These are phyloP conservation scores for Toxostoma redivivum DNA, from an alignment of 2,113 vertebrate genomes.

Conservation along the genomic window DNA sequence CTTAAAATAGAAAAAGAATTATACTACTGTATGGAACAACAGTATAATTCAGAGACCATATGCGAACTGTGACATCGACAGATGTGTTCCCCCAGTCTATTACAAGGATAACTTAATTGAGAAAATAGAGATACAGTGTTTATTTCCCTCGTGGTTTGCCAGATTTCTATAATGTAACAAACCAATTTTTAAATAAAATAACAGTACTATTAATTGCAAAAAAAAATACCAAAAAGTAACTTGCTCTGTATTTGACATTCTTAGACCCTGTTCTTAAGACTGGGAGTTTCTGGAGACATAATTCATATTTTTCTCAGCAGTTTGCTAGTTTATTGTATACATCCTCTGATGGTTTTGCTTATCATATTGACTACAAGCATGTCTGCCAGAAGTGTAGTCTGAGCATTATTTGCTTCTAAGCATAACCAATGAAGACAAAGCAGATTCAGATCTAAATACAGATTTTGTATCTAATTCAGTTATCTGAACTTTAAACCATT, in stretches of 20 bases:
- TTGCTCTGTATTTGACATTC: not conserved
- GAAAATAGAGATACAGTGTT: slow-evolving; percentile 11
- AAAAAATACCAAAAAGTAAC: not conserved
- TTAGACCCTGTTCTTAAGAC: not conserved
- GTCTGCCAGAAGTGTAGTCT: not conserved
- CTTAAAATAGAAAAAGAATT: slow-evolving; percentile 21
- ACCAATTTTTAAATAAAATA: not conserved
- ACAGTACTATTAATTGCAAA: not conserved
- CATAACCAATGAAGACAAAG: not conserved
- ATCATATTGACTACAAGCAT: not conserved
- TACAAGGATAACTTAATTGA: slow-evolving; percentile 32
- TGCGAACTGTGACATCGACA: slow-evolving; percentile 53
- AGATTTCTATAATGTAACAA: not conserved
- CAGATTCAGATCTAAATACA: not conserved
- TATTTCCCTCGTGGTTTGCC: not conserved
- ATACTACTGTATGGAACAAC: slow-evolving; percentile 4
- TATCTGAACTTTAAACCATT: not conserved
- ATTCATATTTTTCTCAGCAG: not conserved
- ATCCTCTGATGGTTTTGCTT: not conserved
- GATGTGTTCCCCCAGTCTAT: slow-evolving; percentile 34
- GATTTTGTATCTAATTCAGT: not conserved
- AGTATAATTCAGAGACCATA: slow-evolving; percentile 51
- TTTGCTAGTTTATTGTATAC: not conserved
- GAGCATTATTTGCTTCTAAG: not conserved
- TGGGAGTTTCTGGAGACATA: not conserved